Evolutionary conservation across 2,888 invertebrate genomes (phyloP).

Genomic region (Ceraclea dissimilis): DNA sequence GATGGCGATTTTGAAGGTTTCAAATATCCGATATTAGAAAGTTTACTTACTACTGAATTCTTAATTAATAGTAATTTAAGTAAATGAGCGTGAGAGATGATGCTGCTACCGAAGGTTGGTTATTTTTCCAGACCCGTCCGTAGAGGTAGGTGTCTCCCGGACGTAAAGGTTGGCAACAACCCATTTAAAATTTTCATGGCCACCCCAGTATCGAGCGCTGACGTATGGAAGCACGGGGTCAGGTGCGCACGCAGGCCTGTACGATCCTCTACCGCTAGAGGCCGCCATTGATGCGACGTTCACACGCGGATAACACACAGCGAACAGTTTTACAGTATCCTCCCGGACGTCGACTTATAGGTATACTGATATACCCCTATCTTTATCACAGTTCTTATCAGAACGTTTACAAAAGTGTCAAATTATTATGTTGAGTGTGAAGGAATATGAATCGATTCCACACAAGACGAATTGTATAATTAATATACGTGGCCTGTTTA

Average conservation of each 20-base stretch:
- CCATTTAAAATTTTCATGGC: slow-evolving; percentile 26
- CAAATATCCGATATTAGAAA: no score
- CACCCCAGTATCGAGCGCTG: slow-evolving; percentile 26
- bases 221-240: slow-evolving; percentile 24
- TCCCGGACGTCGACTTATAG: slow-evolving; percentile 9
- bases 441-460: neutral
- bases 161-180: slow-evolving; percentile 20
- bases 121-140: neutral
- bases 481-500: neutral
- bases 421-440: neutral
- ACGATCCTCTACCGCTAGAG: slow-evolving; percentile 18
- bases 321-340: slow-evolving; percentile 11
- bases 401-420: slow-evolving; percentile 7
- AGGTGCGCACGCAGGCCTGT: slow-evolving; percentile 22
- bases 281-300: slow-evolving; percentile 19
- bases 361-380: slow-evolving; percentile 3
- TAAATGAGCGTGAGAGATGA: no score
- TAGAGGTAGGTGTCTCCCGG: neutral
- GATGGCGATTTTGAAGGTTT: no score
- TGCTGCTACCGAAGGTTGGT: no score
- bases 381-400: neutral
- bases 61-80: no score
- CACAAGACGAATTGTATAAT: neutral
- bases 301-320: slow-evolving; percentile 5
- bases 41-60: no score